A percentile compares a stretch with the other conserved stretches of the same genome.
Conservation (phyloP, 2,113 vertebrate genomes). For the Ginglymostoma cirratum region DNA sequence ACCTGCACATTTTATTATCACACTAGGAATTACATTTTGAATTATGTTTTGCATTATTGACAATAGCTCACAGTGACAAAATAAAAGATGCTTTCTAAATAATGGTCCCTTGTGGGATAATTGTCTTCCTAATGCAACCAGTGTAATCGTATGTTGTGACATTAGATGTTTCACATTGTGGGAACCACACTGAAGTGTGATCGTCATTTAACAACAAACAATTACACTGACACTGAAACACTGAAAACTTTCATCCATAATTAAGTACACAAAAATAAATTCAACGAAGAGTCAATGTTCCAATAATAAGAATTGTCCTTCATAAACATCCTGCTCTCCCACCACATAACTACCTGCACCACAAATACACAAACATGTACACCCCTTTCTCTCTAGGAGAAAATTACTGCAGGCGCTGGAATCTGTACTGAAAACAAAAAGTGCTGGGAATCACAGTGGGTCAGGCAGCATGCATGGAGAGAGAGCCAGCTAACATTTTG, state of each 20-base stretch:
- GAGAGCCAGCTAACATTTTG: too few relatives aligned
- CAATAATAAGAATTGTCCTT: background rate
- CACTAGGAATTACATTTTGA: background rate
- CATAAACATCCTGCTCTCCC: background rate
- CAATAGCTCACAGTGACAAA: background rate
- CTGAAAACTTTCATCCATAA: background rate
- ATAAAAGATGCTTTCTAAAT: background rate
- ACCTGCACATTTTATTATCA: background rate
- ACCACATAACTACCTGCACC: too few relatives aligned
- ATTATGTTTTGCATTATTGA: background rate
- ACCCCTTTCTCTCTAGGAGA: too few relatives aligned
- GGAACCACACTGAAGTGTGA: background rate
- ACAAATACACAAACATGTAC: too few relatives aligned
- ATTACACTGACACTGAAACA: background rate
- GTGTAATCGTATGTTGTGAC: background rate
- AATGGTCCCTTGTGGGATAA: background rate
- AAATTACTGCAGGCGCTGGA: background rate
- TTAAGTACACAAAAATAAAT: background rate
- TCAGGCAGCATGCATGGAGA: too few relatives aligned
- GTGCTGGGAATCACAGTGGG: too few relatives aligned
- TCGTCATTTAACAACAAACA: background rate
- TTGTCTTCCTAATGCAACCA: background rate
- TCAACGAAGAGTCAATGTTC: background rate
- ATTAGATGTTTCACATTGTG: background rate
- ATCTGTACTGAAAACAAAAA: too few relatives aligned